phyloP scores from a whole-genome alignment of 1,140 invertebrate genomes.

The Saccostrea glomerata region DNA sequence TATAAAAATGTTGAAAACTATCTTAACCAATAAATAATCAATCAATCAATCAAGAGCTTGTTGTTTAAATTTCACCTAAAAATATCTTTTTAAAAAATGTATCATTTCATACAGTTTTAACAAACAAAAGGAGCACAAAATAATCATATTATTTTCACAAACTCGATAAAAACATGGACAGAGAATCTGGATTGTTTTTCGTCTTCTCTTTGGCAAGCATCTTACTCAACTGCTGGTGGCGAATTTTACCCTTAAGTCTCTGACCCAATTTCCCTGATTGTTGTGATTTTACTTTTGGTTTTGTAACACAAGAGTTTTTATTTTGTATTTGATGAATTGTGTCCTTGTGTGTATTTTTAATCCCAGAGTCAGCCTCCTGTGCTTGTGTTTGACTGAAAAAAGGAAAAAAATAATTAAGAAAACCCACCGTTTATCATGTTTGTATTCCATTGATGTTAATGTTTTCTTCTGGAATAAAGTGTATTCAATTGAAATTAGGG shows the following conservation, averaged over 20 bases:
- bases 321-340: not conserved
- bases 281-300: not conserved
- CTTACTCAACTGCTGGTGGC: conserved; percentile 14
- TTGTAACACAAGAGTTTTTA: not conserved
- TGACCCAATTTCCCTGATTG: not conserved
- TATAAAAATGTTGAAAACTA: no score
- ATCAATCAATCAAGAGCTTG: no score
- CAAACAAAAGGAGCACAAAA: no score
- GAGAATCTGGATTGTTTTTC: not conserved
- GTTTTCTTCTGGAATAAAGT: no score
- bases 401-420: not conserved
- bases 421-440: not conserved
- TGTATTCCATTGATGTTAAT: no score
- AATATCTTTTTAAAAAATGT: no score
- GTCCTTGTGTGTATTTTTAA: not conserved
- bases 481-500: no score
- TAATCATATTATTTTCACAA: not conserved
- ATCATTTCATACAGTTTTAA: no score
- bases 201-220: conserved; percentile 1
- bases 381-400: not conserved
- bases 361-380: not conserved
- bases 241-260: not conserved
- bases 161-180: conserved; percentile 8
- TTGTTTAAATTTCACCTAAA: no score
- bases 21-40: no score